Base-by-base conservation (phyloP, 2,113 vertebrate species). In the Eleginops maclovinus region DNA sequence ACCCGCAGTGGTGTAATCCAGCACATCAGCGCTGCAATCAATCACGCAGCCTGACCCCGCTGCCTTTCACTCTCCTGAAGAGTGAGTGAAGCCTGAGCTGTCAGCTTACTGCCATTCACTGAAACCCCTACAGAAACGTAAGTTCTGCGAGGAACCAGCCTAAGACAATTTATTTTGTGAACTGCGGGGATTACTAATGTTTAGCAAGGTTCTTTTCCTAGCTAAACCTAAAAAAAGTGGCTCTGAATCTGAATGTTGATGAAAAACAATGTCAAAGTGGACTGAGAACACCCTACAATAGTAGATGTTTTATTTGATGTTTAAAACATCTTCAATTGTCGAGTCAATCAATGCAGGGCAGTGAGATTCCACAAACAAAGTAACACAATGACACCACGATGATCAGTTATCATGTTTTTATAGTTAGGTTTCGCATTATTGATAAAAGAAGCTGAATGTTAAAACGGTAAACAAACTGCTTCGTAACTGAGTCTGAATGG, bases 11-110 rank as follows among this genome's bases (percentile, higher is more conserved):
- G 54, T 89, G 80, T 83, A 85, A 87, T 81, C 80, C 72, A 70
- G 68, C 64, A 74, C 82, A 93, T 93, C 91, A 86, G 82, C 63
- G 28, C 31, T 43, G 86, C 82, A 87, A 91, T 93, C 93, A 91
- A 90, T 94, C 92, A 91, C 22, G 15, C 70, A 51, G 72, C 24
- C 63, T 36, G 62, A 82, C 75, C n/a, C 64, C 75, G 76, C 51
- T 21, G 49, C 77, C 54, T 60, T 62, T 78, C 80, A 55, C 68
- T 82, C 82, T 65, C 41, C 65, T 61, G 28, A 56, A 49, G 47
- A 78, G 61, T 16, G 50, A 77, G 70, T 81, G 85, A 80, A 54
- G 31, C 43, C 65, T 41, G 22, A 63, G 67, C 51, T 9, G 40
- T 77, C 84, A 61, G 53, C 84, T 82, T 72, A 44, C 75, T 66